Evolutionary conservation across 2,113 vertebrate genomes (phyloP), one percentile per base, ranked within the genome.

Genomic region (Dolichallabes microphthalmus): DNA sequence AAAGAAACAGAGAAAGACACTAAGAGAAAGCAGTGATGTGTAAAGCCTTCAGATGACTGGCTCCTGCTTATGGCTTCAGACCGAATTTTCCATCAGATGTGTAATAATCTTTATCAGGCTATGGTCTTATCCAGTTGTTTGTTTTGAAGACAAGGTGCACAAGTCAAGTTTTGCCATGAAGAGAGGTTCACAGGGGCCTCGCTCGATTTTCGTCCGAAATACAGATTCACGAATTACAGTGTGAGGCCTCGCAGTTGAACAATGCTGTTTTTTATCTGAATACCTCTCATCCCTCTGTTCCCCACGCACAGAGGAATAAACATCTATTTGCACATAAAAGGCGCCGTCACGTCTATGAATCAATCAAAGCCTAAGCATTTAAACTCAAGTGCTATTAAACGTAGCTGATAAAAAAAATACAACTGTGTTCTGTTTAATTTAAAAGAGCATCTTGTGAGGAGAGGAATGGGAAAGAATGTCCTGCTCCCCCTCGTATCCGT

Each of bases 271-370:
- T 60, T 66, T 60, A 60, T 74, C 61, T 84, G n/a, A 88, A 84
- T 73, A 85, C 66, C 63, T 73, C 55, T 20, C 71, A 5, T 79
- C 75, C 63, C 39, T 73, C 63, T 52, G 71, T 85, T 83, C 79
- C 74, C 74, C 27, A 35, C 2, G 32, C 55, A 17, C 82, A 57
- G 50, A 35, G 58, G 69, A 80, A 71, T 8, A 64, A 86, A 52
- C 53, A 19, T 27, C 53, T 63, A 84, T 82, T 87, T 74, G 74
- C 85, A 74, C 58, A 87, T 79, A 55, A 88, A 88, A 85, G 79
- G 73, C 61, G 15, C 66, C 1, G 60, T 58, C 50, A 85, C 63
- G 25, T 61, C 66, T 77, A 63, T 45, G 60, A 68, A 74, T 71
- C 85, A 85, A 85, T 69, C 83, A 64, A 11, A 75, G 61, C 35